Percentiles rank a stretch among this genome's conserved stretches.
These are phyloP conservation scores for Brachynemurus nebulosus DNA, from an alignment of 2,888 invertebrate genomes.

Conservation along the genomic window DNA sequence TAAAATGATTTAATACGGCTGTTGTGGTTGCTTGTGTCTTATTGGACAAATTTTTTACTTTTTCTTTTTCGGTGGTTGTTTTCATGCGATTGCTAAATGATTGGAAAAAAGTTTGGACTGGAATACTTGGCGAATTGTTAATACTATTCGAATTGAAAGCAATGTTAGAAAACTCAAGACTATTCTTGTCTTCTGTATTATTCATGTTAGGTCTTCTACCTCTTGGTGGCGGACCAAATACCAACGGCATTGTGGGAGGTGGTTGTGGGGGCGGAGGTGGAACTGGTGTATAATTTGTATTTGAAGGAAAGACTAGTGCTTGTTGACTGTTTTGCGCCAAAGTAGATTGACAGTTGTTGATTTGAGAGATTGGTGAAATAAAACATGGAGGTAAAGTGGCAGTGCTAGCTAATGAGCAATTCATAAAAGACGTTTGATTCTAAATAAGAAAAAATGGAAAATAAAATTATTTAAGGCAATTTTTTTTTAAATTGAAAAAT, in stretches of 20 bases:
- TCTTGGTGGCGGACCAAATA: constrained; percentile 12
- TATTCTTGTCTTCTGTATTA: background rate
- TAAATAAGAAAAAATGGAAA: background rate
- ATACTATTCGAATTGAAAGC: background rate
- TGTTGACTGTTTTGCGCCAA: background rate
- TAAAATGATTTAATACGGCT: background rate
- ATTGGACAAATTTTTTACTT: background rate
- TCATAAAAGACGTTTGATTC: background rate
- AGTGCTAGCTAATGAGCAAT: background rate
- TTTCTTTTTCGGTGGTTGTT: background rate
- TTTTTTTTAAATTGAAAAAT: background rate
- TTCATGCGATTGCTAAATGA: background rate
- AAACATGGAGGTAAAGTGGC: background rate
- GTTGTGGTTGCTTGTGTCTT: background rate
- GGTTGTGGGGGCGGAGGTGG: background rate
- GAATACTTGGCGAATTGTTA: background rate
- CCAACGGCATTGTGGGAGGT: background rate
- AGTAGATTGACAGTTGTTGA: background rate
- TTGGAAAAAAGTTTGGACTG: background rate
- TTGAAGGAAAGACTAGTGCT: background rate
- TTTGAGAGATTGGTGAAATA: constrained; percentile 1
- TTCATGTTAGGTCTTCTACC: constrained; percentile 5
- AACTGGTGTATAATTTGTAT: background rate
- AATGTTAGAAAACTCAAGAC: background rate
- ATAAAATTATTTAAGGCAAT: background rate